Percentiles rank a stretch among this genome's conserved stretches.
These are phyloP conservation scores for Acrocephalus kingi DNA, from an alignment of 2,113 vertebrate genomes.

Conservation along the genomic window DNA sequence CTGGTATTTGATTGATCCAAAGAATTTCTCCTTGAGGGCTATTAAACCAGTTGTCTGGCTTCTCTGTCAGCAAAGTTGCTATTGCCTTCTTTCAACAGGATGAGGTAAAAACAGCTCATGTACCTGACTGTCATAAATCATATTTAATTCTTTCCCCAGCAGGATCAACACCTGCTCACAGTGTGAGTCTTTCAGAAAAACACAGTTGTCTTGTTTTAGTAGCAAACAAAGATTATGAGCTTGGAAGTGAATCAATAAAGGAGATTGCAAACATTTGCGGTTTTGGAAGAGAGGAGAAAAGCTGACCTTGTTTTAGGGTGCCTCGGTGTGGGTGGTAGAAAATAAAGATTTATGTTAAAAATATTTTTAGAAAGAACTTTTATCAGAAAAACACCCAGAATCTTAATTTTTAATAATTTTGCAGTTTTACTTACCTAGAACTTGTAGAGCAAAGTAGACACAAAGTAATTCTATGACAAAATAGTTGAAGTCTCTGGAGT, in stretches of 20 bases:
- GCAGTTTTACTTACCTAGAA: background rate
- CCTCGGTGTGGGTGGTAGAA: background rate
- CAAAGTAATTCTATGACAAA: background rate
- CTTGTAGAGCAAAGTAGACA: background rate
- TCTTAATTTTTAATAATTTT: background rate
- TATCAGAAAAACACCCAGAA: fast-evolving
- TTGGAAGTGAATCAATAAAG: background rate
- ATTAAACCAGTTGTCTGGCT: background rate
- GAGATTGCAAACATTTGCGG: background rate
- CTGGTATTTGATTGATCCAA: background rate
- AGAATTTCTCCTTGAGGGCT: background rate
- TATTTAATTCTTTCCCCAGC: background rate
- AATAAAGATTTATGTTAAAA: background rate
- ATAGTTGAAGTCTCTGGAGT: background rate
- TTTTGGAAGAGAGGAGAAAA: background rate
- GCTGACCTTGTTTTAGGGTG: background rate
- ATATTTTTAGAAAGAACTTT: background rate
- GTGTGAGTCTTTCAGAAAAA: background rate
- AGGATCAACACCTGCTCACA: slow-evolving; percentile 21
- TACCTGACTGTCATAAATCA: background rate
- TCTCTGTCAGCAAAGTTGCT: background rate
- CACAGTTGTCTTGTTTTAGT: background rate
- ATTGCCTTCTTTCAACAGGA: background rate
- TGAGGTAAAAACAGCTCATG: background rate
- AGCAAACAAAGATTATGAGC: background rate